Percentiles rank a stretch among this genome's conserved stretches.
phyloP scores from a whole-genome alignment of 1,140 invertebrate genomes.

The Bombus fervidus region DNA sequence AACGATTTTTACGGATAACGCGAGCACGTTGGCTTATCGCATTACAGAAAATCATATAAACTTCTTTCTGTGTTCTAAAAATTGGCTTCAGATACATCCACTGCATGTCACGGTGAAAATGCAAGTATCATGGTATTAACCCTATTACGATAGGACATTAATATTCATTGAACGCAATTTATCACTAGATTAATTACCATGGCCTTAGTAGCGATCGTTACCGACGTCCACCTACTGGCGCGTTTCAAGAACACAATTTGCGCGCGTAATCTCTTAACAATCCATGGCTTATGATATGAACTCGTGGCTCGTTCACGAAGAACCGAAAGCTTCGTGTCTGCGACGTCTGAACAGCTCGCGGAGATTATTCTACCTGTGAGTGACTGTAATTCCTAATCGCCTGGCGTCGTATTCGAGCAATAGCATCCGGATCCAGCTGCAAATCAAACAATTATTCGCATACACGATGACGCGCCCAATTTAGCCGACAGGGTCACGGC shows the following conservation, averaged over 20 bases:
- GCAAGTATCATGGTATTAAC: neutral
- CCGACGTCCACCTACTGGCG: slow-evolving; percentile 42
- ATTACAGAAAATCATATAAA: neutral
- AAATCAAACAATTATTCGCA: slow-evolving; percentile 53
- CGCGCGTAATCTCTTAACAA: slow-evolving; percentile 47
- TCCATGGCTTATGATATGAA: slow-evolving; percentile 12
- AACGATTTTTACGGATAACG: neutral
- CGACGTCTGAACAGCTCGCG: neutral
- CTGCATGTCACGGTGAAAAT: neutral
- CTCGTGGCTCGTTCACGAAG: no score
- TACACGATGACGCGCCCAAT: neutral
- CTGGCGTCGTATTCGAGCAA: slow-evolving; percentile 7
- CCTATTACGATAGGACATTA: neutral
- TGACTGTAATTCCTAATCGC: slow-evolving; percentile 39
- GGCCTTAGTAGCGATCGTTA: slow-evolving; percentile 6
- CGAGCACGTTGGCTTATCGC: neutral
- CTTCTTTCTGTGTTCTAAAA: neutral
- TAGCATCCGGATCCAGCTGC: slow-evolving; percentile 29
- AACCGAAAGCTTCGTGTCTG: neutral
- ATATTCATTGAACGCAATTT: slow-evolving; percentile 46
- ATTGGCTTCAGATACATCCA: neutral
- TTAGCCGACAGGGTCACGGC: neutral
- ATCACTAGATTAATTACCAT: slow-evolving; percentile 24
- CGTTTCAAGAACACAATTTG: slow-evolving; percentile 49
- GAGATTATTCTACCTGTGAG: slow-evolving; percentile 43